phyloP scores from a whole-genome alignment of 92 coral and sea anemone species.

The Umimayanthus kanabou region DNA sequence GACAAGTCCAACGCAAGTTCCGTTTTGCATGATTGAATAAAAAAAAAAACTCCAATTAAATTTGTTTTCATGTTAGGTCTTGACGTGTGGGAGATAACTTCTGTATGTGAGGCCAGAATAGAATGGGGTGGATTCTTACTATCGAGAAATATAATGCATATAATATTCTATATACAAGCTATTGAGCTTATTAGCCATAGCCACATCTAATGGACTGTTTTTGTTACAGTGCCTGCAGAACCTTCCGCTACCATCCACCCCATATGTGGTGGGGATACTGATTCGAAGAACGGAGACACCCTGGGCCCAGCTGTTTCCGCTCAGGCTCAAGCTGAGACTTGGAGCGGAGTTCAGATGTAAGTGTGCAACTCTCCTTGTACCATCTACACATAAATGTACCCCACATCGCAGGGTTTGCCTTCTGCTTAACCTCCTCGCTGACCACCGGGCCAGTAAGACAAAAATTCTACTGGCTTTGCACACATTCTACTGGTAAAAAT shows the following conservation, averaged over 20 bases:
- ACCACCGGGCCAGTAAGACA: no score
- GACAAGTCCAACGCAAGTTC: no score
- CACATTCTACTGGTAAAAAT: no score
- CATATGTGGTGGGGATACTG: slow-evolving; percentile 88
- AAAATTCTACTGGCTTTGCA: no score
- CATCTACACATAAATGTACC: not conserved
- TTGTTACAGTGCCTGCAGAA: slow-evolving; percentile 85
- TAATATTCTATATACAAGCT: not conserved
- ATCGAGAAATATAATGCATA: no score
- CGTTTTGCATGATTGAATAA: no score
- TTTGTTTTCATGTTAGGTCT: no score
- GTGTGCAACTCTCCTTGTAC: not conserved
- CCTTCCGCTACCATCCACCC: slow-evolving; percentile 79
- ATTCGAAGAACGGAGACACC: slow-evolving; percentile 90
- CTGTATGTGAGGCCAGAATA: no score
- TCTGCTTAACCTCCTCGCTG: no score
- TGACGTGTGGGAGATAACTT: no score
- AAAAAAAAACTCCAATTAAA: no score
- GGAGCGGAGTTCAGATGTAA: slow-evolving; percentile 98
- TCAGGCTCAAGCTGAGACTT: slow-evolving; percentile 89
- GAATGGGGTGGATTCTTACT: no score
- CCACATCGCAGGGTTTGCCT: not conserved
- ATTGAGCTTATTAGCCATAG: not conserved
- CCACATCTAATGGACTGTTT: not conserved
- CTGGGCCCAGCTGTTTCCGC: slow-evolving; percentile 99